Base-by-base conservation (phyloP, 2,888 invertebrate species). In the Philonicus albiceps region DNA sequence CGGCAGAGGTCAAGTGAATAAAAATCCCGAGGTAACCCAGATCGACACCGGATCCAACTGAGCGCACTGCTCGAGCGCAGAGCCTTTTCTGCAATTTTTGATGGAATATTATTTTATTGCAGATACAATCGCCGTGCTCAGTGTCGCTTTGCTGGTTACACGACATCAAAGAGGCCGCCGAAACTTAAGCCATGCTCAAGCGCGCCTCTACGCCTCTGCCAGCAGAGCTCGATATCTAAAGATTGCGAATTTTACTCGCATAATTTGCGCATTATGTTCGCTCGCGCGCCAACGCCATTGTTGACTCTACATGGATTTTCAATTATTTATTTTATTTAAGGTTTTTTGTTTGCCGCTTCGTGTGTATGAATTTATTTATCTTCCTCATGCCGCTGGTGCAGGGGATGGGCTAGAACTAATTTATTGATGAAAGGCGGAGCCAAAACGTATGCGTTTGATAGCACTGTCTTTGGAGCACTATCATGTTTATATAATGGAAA, bases 231-330 rank as follows among this genome's bases (percentile, higher is more conserved):
- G 73, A 49, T 72, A 49, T 43, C 73, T 73, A 73, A 73, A 84
- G 72, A 84, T 84, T 73, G 84, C 84, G 84, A 90, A 91, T 91
- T 91, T 91, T 91, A 90, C 91, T 91, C 91, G 91, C 91, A 91
- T 91, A 91, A 91, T 91, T 91, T 91, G 90, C 90, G 90, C 91
- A 91, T 91, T 91, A 91, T 91, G 89, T 90, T 90, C 89, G 89
- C 89, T 89, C 89, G 89, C 89, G 89, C 90, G 89, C 89, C 90
- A 90, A 88, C 89, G 87, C 89, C 88, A 86, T 86, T 86, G 76
- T 86, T 86, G 75, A 76, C 85, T 76, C 85, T 74, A 64, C 55
- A 64, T 55, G 76, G 64, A 78, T 86, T 86, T 86, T 78, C 86
- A 86, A 86, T 78, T 78, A 86, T 86, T 78, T 75, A 86, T 76